These are phyloP conservation scores for Heliconius hortense DNA, from an alignment of 2,888 invertebrate genomes.

Conservation along the genomic window DNA sequence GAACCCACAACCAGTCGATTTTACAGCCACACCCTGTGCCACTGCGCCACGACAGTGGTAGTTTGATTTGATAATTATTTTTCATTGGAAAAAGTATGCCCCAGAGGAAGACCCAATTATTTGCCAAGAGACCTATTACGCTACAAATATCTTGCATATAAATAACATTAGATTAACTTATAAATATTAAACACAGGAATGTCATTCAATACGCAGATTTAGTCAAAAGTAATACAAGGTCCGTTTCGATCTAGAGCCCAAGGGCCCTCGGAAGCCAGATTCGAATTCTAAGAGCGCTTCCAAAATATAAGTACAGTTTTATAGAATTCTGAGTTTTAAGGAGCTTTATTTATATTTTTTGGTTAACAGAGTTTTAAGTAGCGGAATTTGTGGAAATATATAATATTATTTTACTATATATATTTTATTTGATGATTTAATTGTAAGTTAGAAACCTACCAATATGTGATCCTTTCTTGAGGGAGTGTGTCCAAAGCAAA, in stretches of 20 bases:
- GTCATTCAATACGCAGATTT: conserved; percentile 16
- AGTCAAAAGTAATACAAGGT: conserved; percentile 9
- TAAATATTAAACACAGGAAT: conserved; percentile 21
- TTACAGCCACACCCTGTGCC: too few species aligned
- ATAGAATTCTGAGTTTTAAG: background rate
- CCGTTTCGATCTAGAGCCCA: conserved; percentile 14
- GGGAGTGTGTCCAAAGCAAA: too few species aligned
- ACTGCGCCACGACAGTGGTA: too few species aligned
- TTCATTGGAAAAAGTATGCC: background rate
- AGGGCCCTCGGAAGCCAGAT: conserved; percentile 9
- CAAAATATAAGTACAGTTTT: conserved; percentile 8
- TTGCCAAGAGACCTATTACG: background rate
- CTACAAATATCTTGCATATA: background rate
- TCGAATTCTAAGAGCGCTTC: conserved; percentile 14
- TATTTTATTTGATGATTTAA: too few species aligned
- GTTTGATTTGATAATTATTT: background rate
- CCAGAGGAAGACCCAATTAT: background rate
- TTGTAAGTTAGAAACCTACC: too few species aligned
- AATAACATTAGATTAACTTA: conserved; percentile 22
- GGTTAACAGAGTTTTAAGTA: background rate
- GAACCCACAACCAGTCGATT: too few species aligned
- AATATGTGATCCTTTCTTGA: too few species aligned
- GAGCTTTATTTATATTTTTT: conserved; percentile 8
- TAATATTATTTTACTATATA: background rate
- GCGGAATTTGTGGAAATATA: background rate